A percentile compares a stretch with the other conserved stretches of the same genome.
These are phyloP conservation scores for Cirrhinus molitorella DNA, from an alignment of 2,797 vertebrate species.

Conservation along the genomic window DNA sequence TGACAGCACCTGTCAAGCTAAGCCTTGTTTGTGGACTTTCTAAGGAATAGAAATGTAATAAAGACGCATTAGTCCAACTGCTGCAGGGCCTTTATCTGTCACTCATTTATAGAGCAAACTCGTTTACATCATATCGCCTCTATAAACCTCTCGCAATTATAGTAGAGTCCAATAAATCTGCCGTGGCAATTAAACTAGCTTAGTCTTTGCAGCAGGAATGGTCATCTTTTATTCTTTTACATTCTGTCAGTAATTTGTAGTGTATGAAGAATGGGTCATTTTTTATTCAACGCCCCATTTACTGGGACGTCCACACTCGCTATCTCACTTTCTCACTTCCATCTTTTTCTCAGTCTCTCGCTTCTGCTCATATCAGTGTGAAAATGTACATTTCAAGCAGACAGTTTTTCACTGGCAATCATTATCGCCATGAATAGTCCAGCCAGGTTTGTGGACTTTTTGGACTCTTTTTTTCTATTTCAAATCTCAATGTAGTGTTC, in stretches of 20 bases:
- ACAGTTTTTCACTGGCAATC: not conserved
- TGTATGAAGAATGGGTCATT: conserved; percentile 8
- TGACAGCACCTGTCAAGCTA: conserved; percentile 36
- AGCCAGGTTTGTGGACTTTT: not conserved
- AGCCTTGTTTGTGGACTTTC: conserved; percentile 15
- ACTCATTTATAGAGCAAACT: conserved; percentile 24
- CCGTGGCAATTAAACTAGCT: conserved; percentile 19
- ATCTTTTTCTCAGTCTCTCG: not conserved
- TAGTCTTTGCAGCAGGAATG: conserved; percentile 17
- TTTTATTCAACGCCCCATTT: conserved; percentile 20
- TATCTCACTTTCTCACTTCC: not conserved
- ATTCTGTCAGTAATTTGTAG: conserved; percentile 29
- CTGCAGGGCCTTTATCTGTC: conserved; percentile 1
- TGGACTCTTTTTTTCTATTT: not conserved
- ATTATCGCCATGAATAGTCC: not conserved
- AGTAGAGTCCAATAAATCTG: conserved; percentile 17
- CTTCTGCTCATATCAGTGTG: not conserved
- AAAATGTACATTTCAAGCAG: conserved; percentile 24
- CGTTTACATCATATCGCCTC: conserved; percentile 3
- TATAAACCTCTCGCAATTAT: conserved; percentile 21
- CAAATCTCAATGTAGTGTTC: not conserved
- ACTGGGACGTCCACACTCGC: not conserved
- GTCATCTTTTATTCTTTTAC: conserved; percentile 1
- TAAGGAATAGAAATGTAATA: conserved; percentile 22
- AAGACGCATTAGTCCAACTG: conserved; percentile 16